phyloP scores from a whole-genome alignment of 2,797 vertebrate genomes.

The Numenius phaeopus region DNA sequence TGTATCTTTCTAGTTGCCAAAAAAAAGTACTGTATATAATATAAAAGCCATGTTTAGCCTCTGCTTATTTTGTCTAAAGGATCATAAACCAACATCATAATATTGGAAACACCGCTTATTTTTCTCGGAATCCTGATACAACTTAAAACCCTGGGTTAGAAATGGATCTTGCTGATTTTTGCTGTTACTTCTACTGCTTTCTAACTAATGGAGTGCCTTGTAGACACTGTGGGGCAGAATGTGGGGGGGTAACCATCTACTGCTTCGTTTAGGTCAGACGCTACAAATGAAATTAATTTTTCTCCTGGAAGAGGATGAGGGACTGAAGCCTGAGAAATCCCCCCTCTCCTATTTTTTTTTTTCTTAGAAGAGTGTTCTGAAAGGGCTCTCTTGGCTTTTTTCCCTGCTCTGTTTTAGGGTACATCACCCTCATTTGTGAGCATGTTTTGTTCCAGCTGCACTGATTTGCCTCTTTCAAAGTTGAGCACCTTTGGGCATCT shows the following conservation, averaged over 20 bases:
- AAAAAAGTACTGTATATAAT: background rate
- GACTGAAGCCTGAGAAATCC: background rate
- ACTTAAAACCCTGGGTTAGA: background rate
- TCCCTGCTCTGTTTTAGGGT: background rate
- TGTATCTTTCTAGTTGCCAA: background rate
- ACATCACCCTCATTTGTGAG: background rate
- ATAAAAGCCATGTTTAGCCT: background rate
- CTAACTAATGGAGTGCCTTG: background rate
- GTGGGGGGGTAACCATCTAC: background rate
- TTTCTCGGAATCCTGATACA: background rate
- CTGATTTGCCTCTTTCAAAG: background rate
- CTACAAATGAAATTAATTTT: background rate
- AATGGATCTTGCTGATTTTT: background rate
- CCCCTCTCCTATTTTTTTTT: background rate
- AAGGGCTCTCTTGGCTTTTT: background rate
- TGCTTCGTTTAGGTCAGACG: background rate
- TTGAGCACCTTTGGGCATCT: background rate
- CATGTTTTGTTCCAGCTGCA: background rate
- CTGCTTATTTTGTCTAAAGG: background rate
- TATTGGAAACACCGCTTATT: background rate
- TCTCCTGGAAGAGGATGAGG: background rate
- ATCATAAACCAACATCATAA: background rate
- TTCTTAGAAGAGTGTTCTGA: background rate
- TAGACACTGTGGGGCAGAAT: background rate
- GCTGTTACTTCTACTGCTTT: background rate